Base-by-base conservation (phyloP, 2,797 vertebrate species). In the Brotogeris chrysoptera region DNA sequence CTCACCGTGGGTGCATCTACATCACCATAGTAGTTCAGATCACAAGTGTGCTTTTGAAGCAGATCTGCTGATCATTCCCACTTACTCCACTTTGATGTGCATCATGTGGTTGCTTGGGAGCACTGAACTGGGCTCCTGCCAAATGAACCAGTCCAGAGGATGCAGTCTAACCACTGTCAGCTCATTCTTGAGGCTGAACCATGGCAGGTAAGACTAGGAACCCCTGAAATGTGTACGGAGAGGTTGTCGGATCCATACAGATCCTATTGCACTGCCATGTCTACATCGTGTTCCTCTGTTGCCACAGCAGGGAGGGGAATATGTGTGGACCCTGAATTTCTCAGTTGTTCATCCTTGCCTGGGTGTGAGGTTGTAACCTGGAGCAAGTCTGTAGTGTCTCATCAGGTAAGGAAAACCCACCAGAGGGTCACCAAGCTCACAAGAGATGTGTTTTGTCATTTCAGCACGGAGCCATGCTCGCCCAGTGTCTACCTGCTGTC, bases 271-370 rank as follows among this genome's bases (percentile, higher is more conserved):
- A 9, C 30, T 69, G 53, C 44, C 5, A 0, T 8, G 12, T 34
- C 47, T 28, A 2, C 13, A 11, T 39, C 27, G 1, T 9, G 53
- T 13, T 20, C 36, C 63, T 15, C 13, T 49, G 57, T 78, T 76
- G 78, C 49, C 43, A 6, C 12, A 3, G 76, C 68, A 80, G 43
- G 44, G 41, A 69, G n/a, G 20, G 32, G 44, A 46, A 14, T n/a
- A 4, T 3, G 7, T 52, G 36, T 65, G 63, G 0, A 64, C 23
- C 32, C 14, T 0, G 1, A 36, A 20, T 28, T 57, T 80, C 49
- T 46, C 1, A 0, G 34, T 8, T 77, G 55, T 43, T 72, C 17
- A 1, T 50, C 72, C 82, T 80, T 88, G 70, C 17, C 44, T 60
- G 47, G 39, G 18, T 88, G 43, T 28, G 46, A 43, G 43, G 16